Conservation (phyloP, 30 jellyfish, hydroid and myxozoan species). For the Nemopilema nomurai region DNA sequence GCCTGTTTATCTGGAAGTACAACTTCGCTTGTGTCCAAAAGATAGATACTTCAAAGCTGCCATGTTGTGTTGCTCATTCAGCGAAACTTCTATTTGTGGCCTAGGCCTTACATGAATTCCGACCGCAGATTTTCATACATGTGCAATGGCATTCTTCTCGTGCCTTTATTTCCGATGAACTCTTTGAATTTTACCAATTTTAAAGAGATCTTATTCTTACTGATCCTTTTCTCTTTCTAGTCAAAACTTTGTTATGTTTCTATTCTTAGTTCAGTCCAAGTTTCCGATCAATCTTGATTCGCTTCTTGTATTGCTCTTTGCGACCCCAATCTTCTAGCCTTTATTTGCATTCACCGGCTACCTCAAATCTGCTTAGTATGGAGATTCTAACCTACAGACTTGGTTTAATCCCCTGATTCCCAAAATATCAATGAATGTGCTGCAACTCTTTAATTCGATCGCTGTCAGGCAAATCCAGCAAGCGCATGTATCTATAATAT, state of each 20-base stretch:
- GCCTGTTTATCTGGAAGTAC: background rate
- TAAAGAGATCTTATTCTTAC: background rate
- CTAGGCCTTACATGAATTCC: background rate
- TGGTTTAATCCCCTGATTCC: background rate
- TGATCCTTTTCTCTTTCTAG: background rate
- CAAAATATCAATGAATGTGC: background rate
- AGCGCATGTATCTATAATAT: background rate
- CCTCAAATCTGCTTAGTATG: background rate
- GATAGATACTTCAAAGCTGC: background rate
- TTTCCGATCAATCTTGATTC: background rate
- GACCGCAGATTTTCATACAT: background rate
- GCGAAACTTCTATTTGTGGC: background rate
- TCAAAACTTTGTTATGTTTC: background rate
- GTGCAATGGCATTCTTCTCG: background rate
- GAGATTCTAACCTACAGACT: background rate
- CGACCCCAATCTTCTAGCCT: background rate
- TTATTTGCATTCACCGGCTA: background rate
- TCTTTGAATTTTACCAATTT: background rate
- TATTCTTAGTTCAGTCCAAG: background rate
- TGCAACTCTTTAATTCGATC: background rate
- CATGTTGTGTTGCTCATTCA: background rate
- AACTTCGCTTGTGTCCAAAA: background rate
- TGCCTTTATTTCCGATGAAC: background rate
- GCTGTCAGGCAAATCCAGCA: background rate
- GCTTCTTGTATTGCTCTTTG: background rate